phyloP scores from a whole-genome alignment of 92 coral and sea anemone species.

The Desmophyllum pertusum region DNA sequence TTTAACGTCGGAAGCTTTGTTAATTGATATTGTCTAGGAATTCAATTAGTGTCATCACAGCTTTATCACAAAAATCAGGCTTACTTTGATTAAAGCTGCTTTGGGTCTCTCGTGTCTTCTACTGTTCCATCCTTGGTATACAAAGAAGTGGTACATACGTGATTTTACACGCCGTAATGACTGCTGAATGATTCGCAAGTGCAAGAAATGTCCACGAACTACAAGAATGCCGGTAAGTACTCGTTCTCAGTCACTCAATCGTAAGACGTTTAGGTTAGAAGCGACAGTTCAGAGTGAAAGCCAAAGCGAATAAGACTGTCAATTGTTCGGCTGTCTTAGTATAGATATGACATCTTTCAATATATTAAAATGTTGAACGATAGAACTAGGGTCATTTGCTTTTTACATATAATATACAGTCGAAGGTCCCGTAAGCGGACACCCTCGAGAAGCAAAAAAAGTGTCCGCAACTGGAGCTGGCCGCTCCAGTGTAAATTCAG shows the following conservation, averaged over 20 bases:
- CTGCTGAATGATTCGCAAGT: background rate
- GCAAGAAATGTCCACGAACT: background rate
- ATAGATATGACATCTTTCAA: background rate
- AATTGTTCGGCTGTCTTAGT: background rate
- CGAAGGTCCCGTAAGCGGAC: too few species aligned
- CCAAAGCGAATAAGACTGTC: background rate
- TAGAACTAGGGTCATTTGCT: too few species aligned
- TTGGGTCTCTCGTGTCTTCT: background rate
- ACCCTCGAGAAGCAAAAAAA: too few species aligned
- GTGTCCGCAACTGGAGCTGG: too few species aligned
- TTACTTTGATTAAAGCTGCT: constrained; percentile 27
- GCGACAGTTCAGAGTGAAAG: background rate
- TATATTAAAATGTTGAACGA: background rate
- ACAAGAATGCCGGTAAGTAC: background rate
- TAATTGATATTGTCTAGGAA: constrained; percentile 52
- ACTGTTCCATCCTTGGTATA: background rate
- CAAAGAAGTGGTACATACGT: background rate
- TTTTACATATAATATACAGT: background rate
- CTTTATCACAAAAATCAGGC: constrained; percentile 27
- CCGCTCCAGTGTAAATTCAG: too few species aligned
- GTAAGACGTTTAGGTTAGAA: background rate
- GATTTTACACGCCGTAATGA: background rate
- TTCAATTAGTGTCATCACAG: constrained; percentile 67
- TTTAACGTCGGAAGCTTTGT: constrained; percentile 27
- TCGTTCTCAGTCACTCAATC: background rate